Conservation (phyloP, 2,888 invertebrate species). For the Amphipyra tragopoginis region DNA sequence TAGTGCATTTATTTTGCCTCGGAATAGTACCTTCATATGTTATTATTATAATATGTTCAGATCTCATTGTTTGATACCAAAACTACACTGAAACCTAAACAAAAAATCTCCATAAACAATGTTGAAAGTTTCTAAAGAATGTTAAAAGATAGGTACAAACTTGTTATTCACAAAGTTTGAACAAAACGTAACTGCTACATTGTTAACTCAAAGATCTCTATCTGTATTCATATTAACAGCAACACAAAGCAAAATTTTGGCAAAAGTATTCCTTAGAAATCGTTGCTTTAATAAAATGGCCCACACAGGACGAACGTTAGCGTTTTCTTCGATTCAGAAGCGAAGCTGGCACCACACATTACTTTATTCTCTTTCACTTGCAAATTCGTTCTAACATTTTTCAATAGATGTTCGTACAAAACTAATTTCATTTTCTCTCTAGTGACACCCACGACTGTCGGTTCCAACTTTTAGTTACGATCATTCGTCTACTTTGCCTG, state of each 20-base stretch:
- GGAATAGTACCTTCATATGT: too few species aligned
- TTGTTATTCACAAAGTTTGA: too few species aligned
- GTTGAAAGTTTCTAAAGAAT: too few species aligned
- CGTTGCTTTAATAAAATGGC: conserved; percentile 28
- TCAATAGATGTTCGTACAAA: conserved; percentile 14
- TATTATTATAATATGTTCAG: too few species aligned
- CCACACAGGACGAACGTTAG: conserved; percentile 15
- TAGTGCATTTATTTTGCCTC: too few species aligned
- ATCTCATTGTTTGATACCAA: too few species aligned
- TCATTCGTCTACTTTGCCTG: conserved; percentile 28
- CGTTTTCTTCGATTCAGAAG: conserved; percentile 16
- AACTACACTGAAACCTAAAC: too few species aligned
- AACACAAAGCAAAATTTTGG: neutral
- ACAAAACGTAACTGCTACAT: neutral
- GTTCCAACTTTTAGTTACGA: conserved; percentile 39
- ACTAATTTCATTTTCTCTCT: conserved; percentile 36
- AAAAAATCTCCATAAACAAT: too few species aligned
- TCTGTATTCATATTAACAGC: conserved; percentile 10
- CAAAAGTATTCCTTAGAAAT: conserved; percentile 16
- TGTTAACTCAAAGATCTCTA: conserved; percentile 5
- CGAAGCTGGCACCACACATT: neutral
- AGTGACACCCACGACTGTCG: conserved; percentile 21
- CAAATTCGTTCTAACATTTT: conserved; percentile 20
- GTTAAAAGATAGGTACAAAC: too few species aligned
- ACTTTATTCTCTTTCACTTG: conserved; percentile 5